Base-by-base conservation (phyloP, 2,113 vertebrate species). In the Solea senegalensis region DNA sequence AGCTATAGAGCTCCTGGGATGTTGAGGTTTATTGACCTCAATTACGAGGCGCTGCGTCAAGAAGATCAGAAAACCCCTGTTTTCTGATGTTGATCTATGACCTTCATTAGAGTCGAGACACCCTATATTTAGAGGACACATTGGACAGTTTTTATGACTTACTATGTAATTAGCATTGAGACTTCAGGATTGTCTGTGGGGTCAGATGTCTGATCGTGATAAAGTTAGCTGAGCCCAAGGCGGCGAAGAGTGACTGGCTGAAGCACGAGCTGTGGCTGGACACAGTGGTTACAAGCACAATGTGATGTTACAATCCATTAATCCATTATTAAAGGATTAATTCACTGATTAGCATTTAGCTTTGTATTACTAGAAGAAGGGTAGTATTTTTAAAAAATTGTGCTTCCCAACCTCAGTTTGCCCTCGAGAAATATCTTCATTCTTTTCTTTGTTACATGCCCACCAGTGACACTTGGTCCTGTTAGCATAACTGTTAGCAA, bases 61-160 rank as follows among this genome's bases (percentile, higher is more conserved):
- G 58, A 71, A 80, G 69, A 86, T 87, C 77, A 80, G 71, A 80
- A 57, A 61, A 16, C 16, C 64, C 40, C 68, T 65, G 48, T 3
- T 2, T 57, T 81, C 83, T 80, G 68, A 81, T 87, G 60, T 74
- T 90, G 85, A 87, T 86, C 87, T 83, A 7, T 81, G 73, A 64
- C 72, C 72, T 90, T 83, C 63, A 81, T 85, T 89, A 83, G 73
- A 9, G 60, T 62, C 40, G n/a, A 13, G 46, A 34, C 50, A 46
- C 67, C 75, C 83, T 16, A 7, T 63, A 66, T 74, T 73, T 73
- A 65, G 59, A 80, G 67, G 80, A 81, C 64, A 66, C 82, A 70
- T 73, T 88, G 81, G 77, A 75, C 72, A 64, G 64, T 73, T 75
- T 83, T 87, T 80, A 77, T 76, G 70, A 76, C 72, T 65, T 60